phyloP scores from a whole-genome alignment of 2,888 invertebrate species.

The Leptinotarsa rubiginosa region DNA sequence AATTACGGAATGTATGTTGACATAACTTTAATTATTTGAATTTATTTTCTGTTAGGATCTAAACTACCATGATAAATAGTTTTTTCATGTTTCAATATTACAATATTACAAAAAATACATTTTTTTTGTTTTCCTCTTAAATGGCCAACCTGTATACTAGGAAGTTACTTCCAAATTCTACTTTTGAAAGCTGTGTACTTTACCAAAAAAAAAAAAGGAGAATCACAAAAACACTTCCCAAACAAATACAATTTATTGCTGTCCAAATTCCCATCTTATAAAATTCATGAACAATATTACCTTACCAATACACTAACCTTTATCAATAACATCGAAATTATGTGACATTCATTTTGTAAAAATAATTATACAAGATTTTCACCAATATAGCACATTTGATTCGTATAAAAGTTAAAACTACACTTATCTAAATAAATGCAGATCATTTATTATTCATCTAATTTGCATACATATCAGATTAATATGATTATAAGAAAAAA shows the following conservation, averaged over 20 bases:
- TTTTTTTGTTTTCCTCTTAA: not conserved
- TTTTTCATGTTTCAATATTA: no score
- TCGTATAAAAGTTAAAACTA: constrained; percentile 17
- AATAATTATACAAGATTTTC: constrained; percentile 32
- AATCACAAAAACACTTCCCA: constrained; percentile 20
- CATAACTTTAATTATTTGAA: no score
- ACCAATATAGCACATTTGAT: constrained; percentile 12
- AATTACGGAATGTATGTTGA: no score
- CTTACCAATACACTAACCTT: constrained; percentile 21
- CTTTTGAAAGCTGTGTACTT: not conserved
- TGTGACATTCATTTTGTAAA: constrained; percentile 27
- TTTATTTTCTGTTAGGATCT: no score
- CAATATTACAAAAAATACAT: not conserved
- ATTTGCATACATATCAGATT: no score
- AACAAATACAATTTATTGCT: constrained; percentile 42
- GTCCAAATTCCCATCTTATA: constrained; percentile 38
- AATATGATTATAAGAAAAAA: no score
- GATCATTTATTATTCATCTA: not conserved
- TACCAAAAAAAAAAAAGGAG: not conserved
- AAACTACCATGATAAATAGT: no score
- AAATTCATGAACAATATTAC: constrained; percentile 3
- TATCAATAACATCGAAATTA: constrained; percentile 24
- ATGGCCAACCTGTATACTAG: not conserved
- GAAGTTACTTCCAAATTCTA: not conserved
- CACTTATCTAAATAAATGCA: constrained; percentile 6